phyloP scores from a whole-genome alignment of 1,140 invertebrate genomes.

The Drosophila parabipectinata region DNA sequence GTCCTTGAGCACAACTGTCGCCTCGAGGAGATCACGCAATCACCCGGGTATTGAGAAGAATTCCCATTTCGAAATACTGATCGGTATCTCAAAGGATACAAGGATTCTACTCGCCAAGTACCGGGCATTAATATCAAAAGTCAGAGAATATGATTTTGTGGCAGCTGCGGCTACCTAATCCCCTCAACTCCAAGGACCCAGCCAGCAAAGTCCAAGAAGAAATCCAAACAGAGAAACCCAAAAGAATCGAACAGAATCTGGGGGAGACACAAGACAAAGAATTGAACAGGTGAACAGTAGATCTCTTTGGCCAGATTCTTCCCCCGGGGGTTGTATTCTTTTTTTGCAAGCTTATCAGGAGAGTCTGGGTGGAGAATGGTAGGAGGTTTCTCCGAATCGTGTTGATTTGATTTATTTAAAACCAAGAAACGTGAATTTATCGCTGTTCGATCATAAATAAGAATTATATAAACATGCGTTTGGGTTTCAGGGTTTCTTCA shows the following conservation, averaged over 20 bases:
- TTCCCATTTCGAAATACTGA: conserved; percentile 34
- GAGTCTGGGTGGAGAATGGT: conserved; percentile 13
- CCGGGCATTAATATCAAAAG: background rate
- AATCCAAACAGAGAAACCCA: background rate
- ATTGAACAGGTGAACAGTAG: conserved; percentile 41
- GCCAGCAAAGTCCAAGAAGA: conserved; percentile 2
- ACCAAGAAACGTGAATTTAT: conserved; percentile 62
- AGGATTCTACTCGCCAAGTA: background rate
- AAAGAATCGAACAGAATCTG: conserved; percentile 5
- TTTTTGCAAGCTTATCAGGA: conserved; percentile 49
- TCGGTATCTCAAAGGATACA: conserved; percentile 21
- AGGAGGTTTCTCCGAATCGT: conserved; percentile 77
- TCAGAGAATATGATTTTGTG: background rate
- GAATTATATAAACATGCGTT: conserved; percentile 83
- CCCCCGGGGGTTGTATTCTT: conserved; percentile 9
- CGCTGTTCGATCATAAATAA: conserved; percentile 79
- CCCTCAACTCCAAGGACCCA: background rate
- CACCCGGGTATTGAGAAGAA: conserved; percentile 13
- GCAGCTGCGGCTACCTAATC: background rate
- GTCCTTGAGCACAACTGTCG: conserved; percentile 77
- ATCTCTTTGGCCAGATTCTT: conserved; percentile 28
- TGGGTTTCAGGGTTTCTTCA: conserved; percentile 1
- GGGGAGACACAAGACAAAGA: conserved; percentile 5
- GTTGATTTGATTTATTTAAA: conserved; percentile 83
- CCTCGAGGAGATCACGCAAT: conserved; percentile 54